Percentiles rank a stretch among this genome's conserved stretches.
These are phyloP conservation scores for Corythaixoides concolor DNA, from an alignment of 2,113 vertebrate species.

Conservation along the genomic window DNA sequence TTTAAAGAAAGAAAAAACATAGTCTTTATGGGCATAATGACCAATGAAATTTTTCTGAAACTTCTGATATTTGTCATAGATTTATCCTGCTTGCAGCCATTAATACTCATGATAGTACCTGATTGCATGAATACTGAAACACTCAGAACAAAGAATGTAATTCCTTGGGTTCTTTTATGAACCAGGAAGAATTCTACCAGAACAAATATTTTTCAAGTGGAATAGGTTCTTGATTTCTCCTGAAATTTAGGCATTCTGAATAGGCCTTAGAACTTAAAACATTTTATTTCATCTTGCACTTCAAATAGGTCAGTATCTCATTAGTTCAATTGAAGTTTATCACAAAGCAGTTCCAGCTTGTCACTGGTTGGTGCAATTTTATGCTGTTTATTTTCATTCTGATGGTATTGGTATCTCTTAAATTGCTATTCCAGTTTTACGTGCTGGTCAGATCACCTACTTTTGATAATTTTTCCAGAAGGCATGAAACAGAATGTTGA, in stretches of 20 bases:
- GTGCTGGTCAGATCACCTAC: not conserved
- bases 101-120: not conserved
- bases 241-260: not conserved
- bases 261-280: not conserved
- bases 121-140: not conserved
- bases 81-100: not conserved
- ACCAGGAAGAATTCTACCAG: not conserved
- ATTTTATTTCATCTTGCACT: not conserved
- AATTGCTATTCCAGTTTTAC: not conserved
- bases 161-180: not conserved
- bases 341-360: not conserved
- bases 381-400: not conserved
- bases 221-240: not conserved
- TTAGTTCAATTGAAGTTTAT: not conserved
- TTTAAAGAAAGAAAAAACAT: not conserved
- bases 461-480: not conserved
- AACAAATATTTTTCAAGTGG: not conserved
- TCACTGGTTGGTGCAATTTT: not conserved
- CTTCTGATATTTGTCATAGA: not conserved
- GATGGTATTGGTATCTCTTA: not conserved
- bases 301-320: not conserved
- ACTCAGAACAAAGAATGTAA: not conserved
- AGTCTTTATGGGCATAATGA: not conserved
- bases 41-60: not conserved
- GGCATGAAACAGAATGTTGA: not conserved